phyloP scores from a whole-genome alignment of 2,797 vertebrate species.

The Pseudopleuronectes americanus region DNA sequence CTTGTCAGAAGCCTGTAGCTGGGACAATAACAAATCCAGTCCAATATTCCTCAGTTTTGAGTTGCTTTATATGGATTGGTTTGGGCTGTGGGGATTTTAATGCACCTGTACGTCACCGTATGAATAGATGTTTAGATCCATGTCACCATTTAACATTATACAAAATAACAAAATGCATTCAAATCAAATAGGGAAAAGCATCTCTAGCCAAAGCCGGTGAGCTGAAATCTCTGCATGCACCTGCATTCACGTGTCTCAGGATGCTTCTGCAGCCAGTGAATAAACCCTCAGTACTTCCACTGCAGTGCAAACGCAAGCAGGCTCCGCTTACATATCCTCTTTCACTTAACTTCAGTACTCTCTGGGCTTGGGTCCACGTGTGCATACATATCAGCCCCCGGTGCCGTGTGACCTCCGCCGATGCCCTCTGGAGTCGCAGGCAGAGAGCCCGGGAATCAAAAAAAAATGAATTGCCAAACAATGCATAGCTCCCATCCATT shows the following conservation, averaged over 20 bases:
- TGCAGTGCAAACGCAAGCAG: constrained; percentile 33
- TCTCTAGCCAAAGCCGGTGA: constrained; percentile 1
- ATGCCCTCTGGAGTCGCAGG: constrained; percentile 68
- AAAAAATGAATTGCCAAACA: constrained; percentile 91
- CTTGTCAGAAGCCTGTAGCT: constrained; percentile 18
- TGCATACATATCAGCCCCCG: constrained; percentile 70
- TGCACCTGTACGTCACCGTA: not conserved
- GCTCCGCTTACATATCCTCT: constrained; percentile 38
- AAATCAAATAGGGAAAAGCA: constrained; percentile 3
- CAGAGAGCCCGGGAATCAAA: constrained; percentile 67
- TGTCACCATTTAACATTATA: not conserved
- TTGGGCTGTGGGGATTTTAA: not conserved
- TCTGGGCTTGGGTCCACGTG: constrained; percentile 30
- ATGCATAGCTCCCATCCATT: constrained; percentile 89
- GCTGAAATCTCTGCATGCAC: not conserved
- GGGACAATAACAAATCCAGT: constrained; percentile 1
- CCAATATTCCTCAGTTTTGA: constrained; percentile 7
- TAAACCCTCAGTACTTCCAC: constrained; percentile 21
- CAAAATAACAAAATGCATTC: not conserved
- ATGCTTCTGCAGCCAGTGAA: constrained; percentile 14
- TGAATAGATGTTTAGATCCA: not conserved
- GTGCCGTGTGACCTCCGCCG: constrained; percentile 68
- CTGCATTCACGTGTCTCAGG: not conserved
- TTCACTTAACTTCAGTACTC: constrained; percentile 65
- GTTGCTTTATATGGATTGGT: not conserved